These are phyloP conservation scores for Coryphaenoides rupestris DNA, from an alignment of 2,113 vertebrate species.

Conservation along the genomic window DNA sequence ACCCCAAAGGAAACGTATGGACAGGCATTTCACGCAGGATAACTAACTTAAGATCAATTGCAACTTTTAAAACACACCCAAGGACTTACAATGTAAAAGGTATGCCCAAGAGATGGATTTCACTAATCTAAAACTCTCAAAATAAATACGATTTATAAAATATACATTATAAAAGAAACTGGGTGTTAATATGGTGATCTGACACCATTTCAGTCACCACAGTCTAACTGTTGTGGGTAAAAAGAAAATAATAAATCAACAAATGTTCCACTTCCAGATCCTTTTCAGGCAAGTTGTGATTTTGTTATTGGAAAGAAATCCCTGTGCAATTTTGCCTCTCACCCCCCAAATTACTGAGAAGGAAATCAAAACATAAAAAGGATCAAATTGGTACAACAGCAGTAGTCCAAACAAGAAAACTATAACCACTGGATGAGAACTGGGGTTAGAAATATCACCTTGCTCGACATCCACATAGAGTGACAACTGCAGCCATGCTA, in stretches of 20 bases:
- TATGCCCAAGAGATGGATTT: slow-evolving; percentile 46
- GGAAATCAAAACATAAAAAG: slow-evolving; percentile 72
- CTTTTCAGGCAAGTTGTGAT: slow-evolving; percentile 21
- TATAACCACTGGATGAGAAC: slow-evolving; percentile 81
- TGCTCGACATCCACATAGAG: slow-evolving; percentile 91
- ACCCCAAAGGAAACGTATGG: slow-evolving; percentile 77
- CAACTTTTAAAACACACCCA: slow-evolving; percentile 59
- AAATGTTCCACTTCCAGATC: slow-evolving; percentile 33
- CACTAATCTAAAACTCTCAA: too few species aligned
- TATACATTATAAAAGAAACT: slow-evolving; percentile 39
- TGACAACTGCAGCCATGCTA: slow-evolving; percentile 74
- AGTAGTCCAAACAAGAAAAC: slow-evolving; percentile 79
- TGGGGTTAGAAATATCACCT: slow-evolving; percentile 96
- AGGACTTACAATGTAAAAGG: slow-evolving; percentile 26
- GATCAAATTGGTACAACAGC: slow-evolving; percentile 60
- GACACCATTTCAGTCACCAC: slow-evolving; percentile 72
- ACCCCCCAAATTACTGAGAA: slow-evolving; percentile 58
- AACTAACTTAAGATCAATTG: slow-evolving; percentile 79
- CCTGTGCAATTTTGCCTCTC: slow-evolving; percentile 94
- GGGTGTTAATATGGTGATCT: slow-evolving; percentile 65
- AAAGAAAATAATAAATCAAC: slow-evolving; percentile 44
- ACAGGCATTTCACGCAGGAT: slow-evolving; percentile 99
- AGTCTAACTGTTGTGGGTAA: slow-evolving; percentile 38
- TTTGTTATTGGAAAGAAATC: slow-evolving; percentile 60
- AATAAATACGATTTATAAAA: too few species aligned